Evolutionary conservation across 2,113 vertebrate species (phyloP).

Genomic region (Corythaixoides concolor): DNA sequence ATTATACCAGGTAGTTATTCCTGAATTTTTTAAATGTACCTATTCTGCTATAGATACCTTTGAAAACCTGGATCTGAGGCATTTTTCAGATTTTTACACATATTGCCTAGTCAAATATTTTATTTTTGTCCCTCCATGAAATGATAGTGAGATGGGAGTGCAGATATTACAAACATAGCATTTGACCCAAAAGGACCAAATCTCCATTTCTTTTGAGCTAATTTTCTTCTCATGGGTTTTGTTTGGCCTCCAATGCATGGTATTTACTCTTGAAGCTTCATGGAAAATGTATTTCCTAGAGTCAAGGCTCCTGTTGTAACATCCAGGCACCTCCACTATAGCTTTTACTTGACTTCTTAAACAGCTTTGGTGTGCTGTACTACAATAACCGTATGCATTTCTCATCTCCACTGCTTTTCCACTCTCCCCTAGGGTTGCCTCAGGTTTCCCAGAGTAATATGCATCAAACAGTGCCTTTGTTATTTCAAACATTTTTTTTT

Average conservation of each 20-base stretch:
- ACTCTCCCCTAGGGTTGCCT: conserved; percentile 62
- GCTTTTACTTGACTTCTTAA: conserved; percentile 29
- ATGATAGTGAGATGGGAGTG: neutral
- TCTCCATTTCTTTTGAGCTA: conserved; percentile 76
- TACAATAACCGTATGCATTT: conserved; percentile 8
- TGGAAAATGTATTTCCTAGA: conserved; percentile 44
- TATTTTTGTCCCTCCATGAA: neutral
- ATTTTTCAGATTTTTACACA: neutral
- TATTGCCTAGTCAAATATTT: neutral
- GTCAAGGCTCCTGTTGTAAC: conserved; percentile 12
- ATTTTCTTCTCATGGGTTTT: conserved; percentile 49
- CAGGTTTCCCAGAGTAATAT: neutral
- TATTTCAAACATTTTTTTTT: neutral
- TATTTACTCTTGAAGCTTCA: conserved; percentile 24
- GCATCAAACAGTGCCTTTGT: neutral
- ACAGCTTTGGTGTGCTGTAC: conserved; percentile 27
- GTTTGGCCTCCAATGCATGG: conserved; percentile 2
- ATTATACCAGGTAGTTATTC: neutral
- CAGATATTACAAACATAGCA: neutral
- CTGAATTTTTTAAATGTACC: neutral
- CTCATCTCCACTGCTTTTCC: conserved; percentile 64
- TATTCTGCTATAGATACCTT: neutral
- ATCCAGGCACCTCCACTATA: neutral
- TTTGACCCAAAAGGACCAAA: neutral
- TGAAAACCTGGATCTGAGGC: neutral